Percentiles rank a stretch among this genome's conserved stretches.
Evolutionary conservation across 2,888 invertebrate species (phyloP).

Genomic region (Macaria liturata): DNA sequence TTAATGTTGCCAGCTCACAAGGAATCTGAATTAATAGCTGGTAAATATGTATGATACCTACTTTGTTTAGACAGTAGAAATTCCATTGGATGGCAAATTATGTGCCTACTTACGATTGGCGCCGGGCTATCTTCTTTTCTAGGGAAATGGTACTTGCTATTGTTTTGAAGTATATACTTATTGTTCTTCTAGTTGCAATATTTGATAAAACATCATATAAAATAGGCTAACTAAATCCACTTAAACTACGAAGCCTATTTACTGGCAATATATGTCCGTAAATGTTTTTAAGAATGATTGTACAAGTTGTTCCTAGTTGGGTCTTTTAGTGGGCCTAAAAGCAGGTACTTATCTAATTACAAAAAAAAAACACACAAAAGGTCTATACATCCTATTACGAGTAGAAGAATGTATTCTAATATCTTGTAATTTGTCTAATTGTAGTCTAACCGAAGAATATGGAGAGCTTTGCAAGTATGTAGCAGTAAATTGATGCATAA

Average conservation of each 20-base stretch:
- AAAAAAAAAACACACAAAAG: too few species aligned
- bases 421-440: constrained; percentile 50
- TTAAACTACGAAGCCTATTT: too few species aligned
- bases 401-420: constrained; percentile 37
- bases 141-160: not conserved
- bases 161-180: too few species aligned
- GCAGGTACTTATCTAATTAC: too few species aligned
- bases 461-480: constrained; percentile 92
- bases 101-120: not conserved
- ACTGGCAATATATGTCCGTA: too few species aligned
- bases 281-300: too few species aligned
- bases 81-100: constrained; percentile 2
- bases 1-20: constrained; percentile 51
- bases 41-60: constrained; percentile 44
- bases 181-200: too few species aligned
- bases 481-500: constrained; percentile 34
- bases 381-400: too few species aligned
- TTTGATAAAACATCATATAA: too few species aligned
- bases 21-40: constrained; percentile 53
- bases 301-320: too few species aligned
- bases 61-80: constrained; percentile 7
- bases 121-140: not conserved
- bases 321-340: too few species aligned
- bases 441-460: constrained; percentile 89
- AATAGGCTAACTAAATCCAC: too few species aligned